phyloP scores from a whole-genome alignment of 2,888 invertebrate species.

The Apodemia mormo region DNA sequence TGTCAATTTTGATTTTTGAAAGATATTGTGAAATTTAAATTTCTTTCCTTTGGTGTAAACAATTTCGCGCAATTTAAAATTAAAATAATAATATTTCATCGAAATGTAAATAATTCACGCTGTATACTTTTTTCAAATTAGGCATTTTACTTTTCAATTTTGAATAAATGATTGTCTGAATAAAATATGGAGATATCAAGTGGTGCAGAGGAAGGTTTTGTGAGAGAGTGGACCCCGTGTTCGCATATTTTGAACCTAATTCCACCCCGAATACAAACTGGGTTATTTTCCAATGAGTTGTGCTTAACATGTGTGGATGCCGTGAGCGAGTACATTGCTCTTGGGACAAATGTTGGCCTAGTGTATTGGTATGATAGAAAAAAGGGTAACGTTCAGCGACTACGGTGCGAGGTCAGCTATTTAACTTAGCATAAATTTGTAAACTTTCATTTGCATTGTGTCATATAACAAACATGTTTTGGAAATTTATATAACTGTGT shows the following conservation, averaged over 20 bases:
- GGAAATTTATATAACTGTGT: not conserved
- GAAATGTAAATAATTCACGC: not conserved
- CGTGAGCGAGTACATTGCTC: constrained; percentile 89
- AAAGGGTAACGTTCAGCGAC: constrained; percentile 87
- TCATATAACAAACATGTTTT: constrained; percentile 21
- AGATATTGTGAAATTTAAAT: not conserved
- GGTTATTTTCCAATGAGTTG: constrained; percentile 88
- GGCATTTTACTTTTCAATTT: not conserved
- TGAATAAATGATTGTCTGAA: constrained; percentile 5
- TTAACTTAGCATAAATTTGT: constrained; percentile 31
- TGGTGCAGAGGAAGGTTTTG: constrained; percentile 74
- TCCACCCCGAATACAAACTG: constrained; percentile 87
- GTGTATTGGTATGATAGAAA: constrained; percentile 94
- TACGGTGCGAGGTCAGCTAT: constrained; percentile 88
- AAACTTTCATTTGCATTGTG: constrained; percentile 50
- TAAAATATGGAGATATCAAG: constrained; percentile 65
- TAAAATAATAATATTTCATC: not conserved
- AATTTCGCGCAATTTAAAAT: constrained; percentile 1
- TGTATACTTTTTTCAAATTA: not conserved
- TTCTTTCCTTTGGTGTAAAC: not conserved
- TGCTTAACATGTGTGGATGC: constrained; percentile 91
- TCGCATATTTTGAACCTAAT: constrained; percentile 88
- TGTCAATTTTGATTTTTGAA: not conserved
- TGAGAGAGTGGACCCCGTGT: constrained; percentile 91
- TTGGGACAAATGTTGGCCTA: constrained; percentile 93